Conservation (phyloP, 2,797 vertebrate genomes). For the Protosalanx chinensis region DNA sequence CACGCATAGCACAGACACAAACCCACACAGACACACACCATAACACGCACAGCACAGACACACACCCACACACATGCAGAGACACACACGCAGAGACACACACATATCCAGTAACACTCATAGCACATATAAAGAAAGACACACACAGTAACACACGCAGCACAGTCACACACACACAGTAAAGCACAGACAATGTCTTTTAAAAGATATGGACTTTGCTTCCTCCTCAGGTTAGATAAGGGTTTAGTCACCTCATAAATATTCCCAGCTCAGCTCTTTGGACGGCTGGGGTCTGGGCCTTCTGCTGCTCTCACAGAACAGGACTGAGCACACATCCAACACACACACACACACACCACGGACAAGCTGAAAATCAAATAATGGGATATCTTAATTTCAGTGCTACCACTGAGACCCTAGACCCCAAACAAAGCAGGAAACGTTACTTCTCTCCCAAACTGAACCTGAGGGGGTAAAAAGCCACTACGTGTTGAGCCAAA, state of each 20-base stretch:
- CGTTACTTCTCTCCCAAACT: not conserved
- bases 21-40: conserved; percentile 9
- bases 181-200: no score
- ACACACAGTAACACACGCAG: not conserved
- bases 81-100: not conserved
- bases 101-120: not conserved
- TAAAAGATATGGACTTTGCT: no score
- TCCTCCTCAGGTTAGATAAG: not conserved
- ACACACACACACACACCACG: not conserved
- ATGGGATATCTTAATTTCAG: conserved; percentile 3
- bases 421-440: conserved; percentile 6
- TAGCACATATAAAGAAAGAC: no score
- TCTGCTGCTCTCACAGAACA: not conserved
- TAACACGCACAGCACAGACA: not conserved
- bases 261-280: not conserved
- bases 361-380: conserved; percentile 4
- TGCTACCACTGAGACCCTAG: conserved; percentile 4
- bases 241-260: not conserved
- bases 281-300: not conserved
- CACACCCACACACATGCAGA: conserved; percentile 7
- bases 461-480: not conserved
- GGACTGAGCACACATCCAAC: not conserved
- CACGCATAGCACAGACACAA: not conserved
- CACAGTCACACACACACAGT: not conserved
- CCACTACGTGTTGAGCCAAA: conserved; percentile 3